phyloP scores from a whole-genome alignment of 2,888 invertebrate genomes.

The Buathra laborator region DNA sequence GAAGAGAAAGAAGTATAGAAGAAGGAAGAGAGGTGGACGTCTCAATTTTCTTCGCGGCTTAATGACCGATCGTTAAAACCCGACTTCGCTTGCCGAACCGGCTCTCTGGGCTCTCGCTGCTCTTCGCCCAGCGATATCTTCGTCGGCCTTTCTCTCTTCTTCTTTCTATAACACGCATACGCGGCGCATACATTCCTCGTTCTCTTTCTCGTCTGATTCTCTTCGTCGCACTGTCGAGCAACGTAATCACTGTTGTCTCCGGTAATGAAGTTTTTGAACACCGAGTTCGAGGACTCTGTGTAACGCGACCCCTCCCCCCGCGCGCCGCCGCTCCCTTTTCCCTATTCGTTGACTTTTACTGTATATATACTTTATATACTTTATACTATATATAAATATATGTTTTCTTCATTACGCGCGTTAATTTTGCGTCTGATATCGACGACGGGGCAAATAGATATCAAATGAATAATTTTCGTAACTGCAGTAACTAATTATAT shows the following conservation, averaged over 20 bases:
- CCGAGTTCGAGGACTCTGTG: conserved; percentile 51
- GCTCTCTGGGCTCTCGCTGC: conserved; percentile 69
- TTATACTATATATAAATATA: too few species aligned
- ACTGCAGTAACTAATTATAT: too few species aligned
- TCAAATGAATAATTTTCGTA: too few species aligned
- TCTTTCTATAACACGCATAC: conserved; percentile 25
- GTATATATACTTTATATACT: too few species aligned
- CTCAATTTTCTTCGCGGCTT: conserved; percentile 83
- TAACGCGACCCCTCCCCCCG: neutral
- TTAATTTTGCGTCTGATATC: too few species aligned
- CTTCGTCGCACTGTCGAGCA: conserved; percentile 35
- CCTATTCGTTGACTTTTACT: too few species aligned
- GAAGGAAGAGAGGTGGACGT: conserved; percentile 77
- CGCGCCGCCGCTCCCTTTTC: neutral
- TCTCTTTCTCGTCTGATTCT: conserved; percentile 35
- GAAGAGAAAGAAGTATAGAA: conserved; percentile 38
- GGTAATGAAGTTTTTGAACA: conserved; percentile 76
- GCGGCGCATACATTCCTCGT: conserved; percentile 17
- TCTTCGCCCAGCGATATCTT: conserved; percentile 46
- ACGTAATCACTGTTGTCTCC: conserved; percentile 72
- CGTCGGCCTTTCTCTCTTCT: conserved; percentile 54
- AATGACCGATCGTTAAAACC: conserved; percentile 84
- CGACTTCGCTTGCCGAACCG: conserved; percentile 79
- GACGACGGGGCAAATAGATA: too few species aligned
- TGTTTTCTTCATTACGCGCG: too few species aligned